Conservation (phyloP, 2,797 vertebrate genomes). For the Dendrocincla tyrannina region DNA sequence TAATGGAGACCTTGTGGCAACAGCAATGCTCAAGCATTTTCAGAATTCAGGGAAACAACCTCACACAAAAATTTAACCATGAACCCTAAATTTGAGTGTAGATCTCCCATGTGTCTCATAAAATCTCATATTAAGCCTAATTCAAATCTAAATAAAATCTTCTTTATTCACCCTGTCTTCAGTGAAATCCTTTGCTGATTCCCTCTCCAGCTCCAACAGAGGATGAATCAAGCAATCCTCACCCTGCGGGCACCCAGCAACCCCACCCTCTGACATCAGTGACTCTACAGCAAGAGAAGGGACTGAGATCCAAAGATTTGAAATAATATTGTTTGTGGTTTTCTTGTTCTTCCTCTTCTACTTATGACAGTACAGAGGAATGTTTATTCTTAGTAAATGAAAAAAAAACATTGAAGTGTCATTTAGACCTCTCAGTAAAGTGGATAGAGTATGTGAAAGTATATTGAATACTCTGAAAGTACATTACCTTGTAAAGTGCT, state of each 20-base stretch:
- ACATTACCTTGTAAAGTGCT: not conserved
- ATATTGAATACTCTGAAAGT: not conserved
- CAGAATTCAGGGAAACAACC: not conserved
- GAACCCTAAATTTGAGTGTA: not conserved
- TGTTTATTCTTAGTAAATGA: not conserved
- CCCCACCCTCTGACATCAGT: slow-evolving; percentile 4
- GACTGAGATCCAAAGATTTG: not conserved
- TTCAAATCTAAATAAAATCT: not conserved
- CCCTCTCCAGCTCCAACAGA: not conserved
- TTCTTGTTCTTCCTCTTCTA: not conserved
- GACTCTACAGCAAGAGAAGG: not conserved
- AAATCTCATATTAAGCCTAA: not conserved
- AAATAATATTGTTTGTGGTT: not conserved
- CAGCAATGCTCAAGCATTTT: not conserved
- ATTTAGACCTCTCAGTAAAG: not conserved
- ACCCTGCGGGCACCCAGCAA: not conserved
- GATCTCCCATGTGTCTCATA: not conserved
- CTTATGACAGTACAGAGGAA: not conserved
- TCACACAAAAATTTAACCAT: not conserved
- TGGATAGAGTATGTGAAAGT: not conserved
- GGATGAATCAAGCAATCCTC: not conserved
- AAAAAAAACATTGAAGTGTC: not conserved
- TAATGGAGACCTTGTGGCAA: not conserved
- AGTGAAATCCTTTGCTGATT: not conserved
- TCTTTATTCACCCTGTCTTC: not conserved